Percentiles rank a stretch among this genome's conserved stretches.
phyloP scores from a whole-genome alignment of 2,888 invertebrate species.

The Rhorus exstirpatorius region DNA sequence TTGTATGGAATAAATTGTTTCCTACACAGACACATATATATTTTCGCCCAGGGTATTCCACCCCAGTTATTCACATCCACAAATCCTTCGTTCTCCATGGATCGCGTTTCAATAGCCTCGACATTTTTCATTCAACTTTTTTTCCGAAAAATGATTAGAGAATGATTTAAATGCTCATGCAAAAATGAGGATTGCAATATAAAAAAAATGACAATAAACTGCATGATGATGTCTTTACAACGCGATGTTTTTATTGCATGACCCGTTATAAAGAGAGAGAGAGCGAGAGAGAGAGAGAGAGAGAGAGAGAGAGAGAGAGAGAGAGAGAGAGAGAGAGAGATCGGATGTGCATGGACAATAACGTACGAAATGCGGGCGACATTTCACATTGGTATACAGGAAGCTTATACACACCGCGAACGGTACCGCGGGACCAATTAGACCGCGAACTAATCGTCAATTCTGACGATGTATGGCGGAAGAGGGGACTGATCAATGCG shows the following conservation, averaged over 20 bases:
- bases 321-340: not conserved
- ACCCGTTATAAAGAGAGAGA: not conserved
- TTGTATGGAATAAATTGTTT: too few relatives aligned
- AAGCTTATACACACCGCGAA: conserved; percentile 52
- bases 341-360: conserved; percentile 33
- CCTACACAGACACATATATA: not conserved
- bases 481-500: conserved; percentile 58
- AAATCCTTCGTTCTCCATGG: not conserved
- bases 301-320: not conserved
- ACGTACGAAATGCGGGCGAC: conserved; percentile 35
- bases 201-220: not conserved
- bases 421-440: conserved; percentile 63
- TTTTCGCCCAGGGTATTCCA: not conserved
- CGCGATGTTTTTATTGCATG: conserved; percentile 11
- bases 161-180: not conserved
- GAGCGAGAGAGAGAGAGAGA: not conserved
- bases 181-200: not conserved
- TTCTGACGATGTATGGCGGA: conserved; percentile 60
- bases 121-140: not conserved
- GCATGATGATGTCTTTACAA: not conserved
- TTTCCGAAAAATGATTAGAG: not conserved
- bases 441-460: conserved; percentile 65
- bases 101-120: not conserved
- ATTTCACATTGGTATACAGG: conserved; percentile 28
- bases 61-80: not conserved